Percentiles rank a stretch among this genome's conserved stretches.
Evolutionary conservation across 1,140 invertebrate species (phyloP).

Genomic region (Atta cephalotes): DNA sequence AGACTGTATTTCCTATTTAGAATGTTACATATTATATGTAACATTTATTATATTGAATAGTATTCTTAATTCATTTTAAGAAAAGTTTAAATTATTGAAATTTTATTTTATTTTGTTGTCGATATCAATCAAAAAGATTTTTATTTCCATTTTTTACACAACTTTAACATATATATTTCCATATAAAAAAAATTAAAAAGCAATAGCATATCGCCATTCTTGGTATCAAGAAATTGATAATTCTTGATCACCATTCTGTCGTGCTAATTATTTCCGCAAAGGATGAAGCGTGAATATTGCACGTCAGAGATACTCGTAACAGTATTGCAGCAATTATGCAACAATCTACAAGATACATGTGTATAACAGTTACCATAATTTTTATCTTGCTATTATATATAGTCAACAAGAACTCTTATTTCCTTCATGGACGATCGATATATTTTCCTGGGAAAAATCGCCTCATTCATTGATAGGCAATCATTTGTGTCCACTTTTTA

Average conservation of each 20-base stretch:
- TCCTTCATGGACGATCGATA: not conserved
- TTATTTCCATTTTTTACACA: not conserved
- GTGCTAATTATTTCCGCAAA: not conserved
- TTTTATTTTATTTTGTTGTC: not conserved
- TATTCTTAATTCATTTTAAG: no score
- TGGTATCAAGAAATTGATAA: no score
- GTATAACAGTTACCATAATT: not conserved
- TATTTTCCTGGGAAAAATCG: not conserved
- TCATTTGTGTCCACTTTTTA: not conserved
- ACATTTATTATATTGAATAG: no score
- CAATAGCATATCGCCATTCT: not conserved
- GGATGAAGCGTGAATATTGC: not conserved
- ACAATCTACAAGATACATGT: not conserved
- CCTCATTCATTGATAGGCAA: not conserved
- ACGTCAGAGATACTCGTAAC: not conserved
- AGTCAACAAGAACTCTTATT: not conserved
- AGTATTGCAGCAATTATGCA: not conserved
- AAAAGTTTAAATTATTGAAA: not conserved
- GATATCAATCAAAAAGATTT: no score
- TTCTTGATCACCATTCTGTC: no score
- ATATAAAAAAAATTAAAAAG: not conserved
- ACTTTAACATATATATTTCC: not conserved
- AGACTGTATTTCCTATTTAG: no score
- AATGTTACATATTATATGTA: conserved; percentile 9
- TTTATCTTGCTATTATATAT: not conserved